Base-by-base conservation (phyloP, 2,797 vertebrate genomes). In the Tamandua tetradactyla region DNA sequence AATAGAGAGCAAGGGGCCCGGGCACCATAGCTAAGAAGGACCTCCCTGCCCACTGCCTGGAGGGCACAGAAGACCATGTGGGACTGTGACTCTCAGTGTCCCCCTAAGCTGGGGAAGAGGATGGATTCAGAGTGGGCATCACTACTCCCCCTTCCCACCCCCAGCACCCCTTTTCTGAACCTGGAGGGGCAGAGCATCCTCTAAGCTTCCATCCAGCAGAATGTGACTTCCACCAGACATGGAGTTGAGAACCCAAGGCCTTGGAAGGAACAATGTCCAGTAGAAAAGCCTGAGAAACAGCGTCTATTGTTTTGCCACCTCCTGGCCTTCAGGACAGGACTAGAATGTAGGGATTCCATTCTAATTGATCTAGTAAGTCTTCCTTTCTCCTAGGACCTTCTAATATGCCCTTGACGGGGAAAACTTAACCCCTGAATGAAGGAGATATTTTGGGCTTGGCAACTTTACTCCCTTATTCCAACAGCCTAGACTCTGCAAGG, bases 401-500 rank as follows among this genome's bases (percentile, higher is more conserved):
- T 44, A 37, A 35, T 44, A 8, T 30, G 62, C 18, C 44, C 32
- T 42, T 61, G n/a, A 66, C 44, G 30, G 79, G 23, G 47, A 93
- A 93, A 89, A 44, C 62, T 27, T 66, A 35, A 66, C 15, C 35
- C 37, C 32, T 12, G 2, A 62, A 42, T 40, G 40, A 72, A 91
- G 35, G 55, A 76, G 47, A 40, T 8, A 23, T 47, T 20, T 57
- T 40, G 62, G 68, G 59, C 42, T 71, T 87, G n/a, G 62, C 64
- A 81, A 85, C 52, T 22, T 42, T 32, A 64, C 52, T 66, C 68
- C 8, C 8, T 59, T 82, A 49, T 3, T 64, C 5, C 40, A 72
- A 74, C 40, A 62, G 35, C 47, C 85, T 85, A 59, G 59, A 82
- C 59, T 96, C 59, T 57, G 44, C 81, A 32, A 14, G 47, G 20